Base-by-base conservation (phyloP, 2,113 vertebrate species). In the Hylia prasina region DNA sequence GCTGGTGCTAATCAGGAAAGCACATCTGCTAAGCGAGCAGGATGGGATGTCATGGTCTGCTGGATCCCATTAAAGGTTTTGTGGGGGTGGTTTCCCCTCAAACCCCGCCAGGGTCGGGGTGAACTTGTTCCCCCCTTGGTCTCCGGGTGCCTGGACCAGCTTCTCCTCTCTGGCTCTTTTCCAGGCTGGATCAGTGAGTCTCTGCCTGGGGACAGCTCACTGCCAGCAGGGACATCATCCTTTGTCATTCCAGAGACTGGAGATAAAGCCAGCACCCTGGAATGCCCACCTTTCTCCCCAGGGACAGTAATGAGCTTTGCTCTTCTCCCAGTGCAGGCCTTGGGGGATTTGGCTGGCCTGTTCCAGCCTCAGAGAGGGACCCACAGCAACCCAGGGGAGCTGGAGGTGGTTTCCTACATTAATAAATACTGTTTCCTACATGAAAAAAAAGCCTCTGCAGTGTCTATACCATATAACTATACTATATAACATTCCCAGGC, bases 331-430 rank as follows among this genome's bases (percentile, higher is more conserved):
- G 33, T 19, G 24, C 28, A 45, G 98, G 73, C 19, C 37, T 10
- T 10, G 1, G 98, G 98, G 98, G 58, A 97, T 64, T 31, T 69
- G 48, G 78, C 97, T 98, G 45, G 30, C 40, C 92, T 95, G 87
- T 98, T 97, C 97, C 98, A 98, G 35, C 98, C 97, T 78, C 98
- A 98, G 87, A 98, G 79, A n/a, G 98, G 97, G 53, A 98, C 98
- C 42, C 98, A 98, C 35, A 98, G 98, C 47, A 39, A 5, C 18
- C 21, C 40, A 70, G 37, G n/a, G 23, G 10, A 37, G 22, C 27
- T 18, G 21, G 47, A 87, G 47, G 68, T 24, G 54, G 23, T 6
- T 64, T n/a, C 42, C 81, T 63, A 45, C 53, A 18, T 17, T 7
- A 6, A 37, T 63, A 37, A 70, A 66, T 21, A 23, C 5, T 18